These are phyloP conservation scores for Corythoichthys intestinalis DNA, from an alignment of 2,113 vertebrate species.

Conservation along the genomic window DNA sequence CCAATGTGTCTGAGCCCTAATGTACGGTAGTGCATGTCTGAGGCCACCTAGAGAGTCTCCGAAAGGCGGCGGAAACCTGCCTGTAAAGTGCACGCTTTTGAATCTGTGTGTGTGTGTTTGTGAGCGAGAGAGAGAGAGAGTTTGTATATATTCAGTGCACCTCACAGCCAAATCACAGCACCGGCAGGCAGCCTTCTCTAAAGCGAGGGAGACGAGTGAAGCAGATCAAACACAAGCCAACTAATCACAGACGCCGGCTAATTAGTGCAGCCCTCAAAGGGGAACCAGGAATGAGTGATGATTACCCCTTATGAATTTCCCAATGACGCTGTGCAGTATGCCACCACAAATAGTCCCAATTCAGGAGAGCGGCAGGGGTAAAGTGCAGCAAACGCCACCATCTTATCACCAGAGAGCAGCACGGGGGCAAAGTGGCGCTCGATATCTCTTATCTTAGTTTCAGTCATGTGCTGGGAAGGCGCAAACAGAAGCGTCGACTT, in stretches of 20 bases:
- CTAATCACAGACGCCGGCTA: constrained; percentile 71
- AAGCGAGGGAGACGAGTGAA: constrained; percentile 44
- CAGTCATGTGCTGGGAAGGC: constrained; percentile 28
- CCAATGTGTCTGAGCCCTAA: constrained; percentile 7
- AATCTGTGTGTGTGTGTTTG: background rate
- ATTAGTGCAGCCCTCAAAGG: constrained; percentile 69
- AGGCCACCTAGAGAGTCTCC: constrained; percentile 51
- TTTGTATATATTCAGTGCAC: constrained; percentile 22
- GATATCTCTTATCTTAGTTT: constrained; percentile 53
- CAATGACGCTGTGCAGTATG: constrained; percentile 30
- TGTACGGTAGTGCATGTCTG: constrained; percentile 25
- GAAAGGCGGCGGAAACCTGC: constrained; percentile 30
- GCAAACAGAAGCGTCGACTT: constrained; percentile 8
- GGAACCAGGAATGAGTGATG: constrained; percentile 62
- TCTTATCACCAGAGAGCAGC: constrained; percentile 52
- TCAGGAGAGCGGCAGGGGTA: constrained; percentile 31
- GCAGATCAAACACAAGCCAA: constrained; percentile 67
- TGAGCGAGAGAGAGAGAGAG: background rate
- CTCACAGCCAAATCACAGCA: constrained; percentile 45
- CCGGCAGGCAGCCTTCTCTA: constrained; percentile 50
- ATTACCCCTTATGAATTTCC: constrained; percentile 62
- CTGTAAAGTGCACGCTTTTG: background rate
- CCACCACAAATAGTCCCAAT: constrained; percentile 31
- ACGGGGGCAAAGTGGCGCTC: constrained; percentile 42
- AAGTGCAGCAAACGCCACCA: constrained; percentile 48